A percentile compares a stretch with the other conserved stretches of the same genome.
Evolutionary conservation across 2,797 vertebrate species (phyloP).

Genomic region (Coilia nasus): DNA sequence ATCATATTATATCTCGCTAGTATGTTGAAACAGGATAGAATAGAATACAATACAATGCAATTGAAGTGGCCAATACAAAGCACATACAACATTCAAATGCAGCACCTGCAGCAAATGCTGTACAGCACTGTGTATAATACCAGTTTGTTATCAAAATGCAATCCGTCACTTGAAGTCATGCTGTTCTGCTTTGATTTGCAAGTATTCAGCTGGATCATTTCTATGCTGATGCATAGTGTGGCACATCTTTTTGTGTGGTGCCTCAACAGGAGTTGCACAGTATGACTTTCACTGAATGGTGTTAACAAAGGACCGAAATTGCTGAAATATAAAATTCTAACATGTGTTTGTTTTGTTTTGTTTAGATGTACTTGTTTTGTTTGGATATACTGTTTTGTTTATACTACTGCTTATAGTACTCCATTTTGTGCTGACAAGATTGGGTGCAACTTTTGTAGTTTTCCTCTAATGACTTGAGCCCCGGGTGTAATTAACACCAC

Average conservation of each 20-base stretch:
- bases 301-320: background rate
- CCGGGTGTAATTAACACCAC: background rate
- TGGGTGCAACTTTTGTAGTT: background rate
- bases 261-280: background rate
- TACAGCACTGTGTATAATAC: background rate
- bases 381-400: background rate
- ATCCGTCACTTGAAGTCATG: no score
- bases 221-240: background rate
- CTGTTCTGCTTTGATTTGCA: background rate
- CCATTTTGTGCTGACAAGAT: background rate
- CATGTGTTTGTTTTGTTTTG: background rate
- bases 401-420: background rate
- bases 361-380: background rate
- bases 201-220: background rate
- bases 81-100: background rate
- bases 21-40: background rate
- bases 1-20: background rate
- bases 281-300: background rate
- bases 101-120: background rate
- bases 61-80: background rate
- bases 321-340: background rate
- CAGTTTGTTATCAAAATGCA: background rate
- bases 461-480: background rate
- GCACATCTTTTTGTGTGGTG: background rate
- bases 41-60: no score